Conservation (phyloP, 1,140 invertebrate species). For the Drosophila pallidifrons region DNA sequence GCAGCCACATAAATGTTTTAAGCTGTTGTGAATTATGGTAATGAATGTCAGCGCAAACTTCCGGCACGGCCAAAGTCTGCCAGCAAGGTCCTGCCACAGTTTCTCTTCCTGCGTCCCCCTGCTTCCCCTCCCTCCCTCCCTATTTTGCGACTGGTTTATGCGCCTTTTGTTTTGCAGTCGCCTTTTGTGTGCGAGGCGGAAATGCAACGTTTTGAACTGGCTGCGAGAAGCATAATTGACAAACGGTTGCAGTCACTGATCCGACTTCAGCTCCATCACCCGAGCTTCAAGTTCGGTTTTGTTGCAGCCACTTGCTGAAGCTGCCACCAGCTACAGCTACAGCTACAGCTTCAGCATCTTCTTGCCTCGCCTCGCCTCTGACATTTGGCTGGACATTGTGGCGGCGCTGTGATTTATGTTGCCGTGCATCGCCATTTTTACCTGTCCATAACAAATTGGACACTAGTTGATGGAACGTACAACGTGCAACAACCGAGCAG, state of each 20-base stretch:
- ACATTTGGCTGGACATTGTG: not conserved
- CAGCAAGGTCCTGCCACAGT: constrained; percentile 5
- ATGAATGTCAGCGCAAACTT: constrained; percentile 82
- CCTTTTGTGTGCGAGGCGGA: constrained; percentile 51
- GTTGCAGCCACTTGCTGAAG: too few species aligned
- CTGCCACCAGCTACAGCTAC: not conserved
- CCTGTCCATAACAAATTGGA: constrained; percentile 81
- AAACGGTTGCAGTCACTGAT: constrained; percentile 62
- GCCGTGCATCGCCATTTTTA: constrained; percentile 75
- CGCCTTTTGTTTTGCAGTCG: constrained; percentile 54
- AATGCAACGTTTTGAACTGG: constrained; percentile 71
- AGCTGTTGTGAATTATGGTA: constrained; percentile 83
- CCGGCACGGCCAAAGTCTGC: constrained; percentile 43
- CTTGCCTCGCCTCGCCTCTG: not conserved
- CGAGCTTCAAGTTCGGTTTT: too few species aligned
- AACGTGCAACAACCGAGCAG: constrained; percentile 8
- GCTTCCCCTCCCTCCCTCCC: too few species aligned
- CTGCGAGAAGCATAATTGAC: constrained; percentile 74
- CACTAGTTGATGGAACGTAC: constrained; percentile 74
- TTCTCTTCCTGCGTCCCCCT: not conserved
- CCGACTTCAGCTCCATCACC: constrained; percentile 10
- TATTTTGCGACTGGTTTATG: not conserved
- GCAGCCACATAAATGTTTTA: constrained; percentile 81
- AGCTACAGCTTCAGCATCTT: not conserved
- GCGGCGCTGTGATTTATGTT: constrained; percentile 64